Base-by-base conservation (phyloP, 2,888 invertebrate genomes). In the Chrysolina haemoptera region DNA sequence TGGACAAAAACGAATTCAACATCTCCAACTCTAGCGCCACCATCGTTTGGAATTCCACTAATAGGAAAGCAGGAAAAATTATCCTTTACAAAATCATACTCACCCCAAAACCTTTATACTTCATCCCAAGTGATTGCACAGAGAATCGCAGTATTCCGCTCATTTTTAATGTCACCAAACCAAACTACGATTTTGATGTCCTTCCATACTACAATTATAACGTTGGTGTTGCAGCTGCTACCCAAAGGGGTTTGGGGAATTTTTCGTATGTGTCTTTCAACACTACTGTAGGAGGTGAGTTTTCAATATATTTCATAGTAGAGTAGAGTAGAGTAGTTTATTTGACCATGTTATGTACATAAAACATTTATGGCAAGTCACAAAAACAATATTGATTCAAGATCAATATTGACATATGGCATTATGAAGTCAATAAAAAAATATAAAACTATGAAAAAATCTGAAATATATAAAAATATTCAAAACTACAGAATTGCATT, bases 11-110 rank as follows among this genome's bases (percentile, higher is more conserved):
- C 14, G 12, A 62, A 50, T 16, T 43, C 46, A 53, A 5, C 22
- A 40, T 40, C 11, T 11, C 67, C 8, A 53, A 40, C 12, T 53
- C 18, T 27, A 40, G 16, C 11, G 73, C 74, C 14, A 62, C 53
- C 16, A 35, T 78, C 14, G 9, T 5, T 14, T 76, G 76, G 78
- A 10, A 66, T 11, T 41, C 64, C 9, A 74, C 80, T 0, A 41
- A 9, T 20, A 64, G 71, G 55, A 78, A 71, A 70, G 74, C 68
- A 16, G 81, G 81, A 48, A 71, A 46, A 22, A 74, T 81, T 22
- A 35, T 16, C 12, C n/a, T 62, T 0, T 82, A 80, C 53, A 62
- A 67, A 16, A 27, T 80, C 16, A 53, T 55, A 16, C 46, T 82
- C 14, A 59, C 10, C 14, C 62, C 71, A 2, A 9, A 53, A 27